Evolutionary conservation across 2,113 vertebrate species (phyloP), one percentile per base, ranked within the genome.

Genomic region (Miniopterus natalensis): DNA sequence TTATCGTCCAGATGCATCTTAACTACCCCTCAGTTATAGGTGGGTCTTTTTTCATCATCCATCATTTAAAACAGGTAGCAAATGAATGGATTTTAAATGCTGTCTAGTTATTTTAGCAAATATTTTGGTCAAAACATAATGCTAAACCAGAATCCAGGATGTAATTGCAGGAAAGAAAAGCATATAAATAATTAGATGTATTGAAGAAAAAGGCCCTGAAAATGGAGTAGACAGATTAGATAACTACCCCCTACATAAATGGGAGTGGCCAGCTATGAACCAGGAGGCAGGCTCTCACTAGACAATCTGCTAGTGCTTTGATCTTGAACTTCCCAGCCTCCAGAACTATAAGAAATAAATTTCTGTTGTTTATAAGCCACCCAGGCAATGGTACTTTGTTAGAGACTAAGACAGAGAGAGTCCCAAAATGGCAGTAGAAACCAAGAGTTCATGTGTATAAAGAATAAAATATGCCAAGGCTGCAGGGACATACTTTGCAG

Each of bases 81-180:
- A 91, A 53, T 45, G 68, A 91, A 78, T 27, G 45, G 10, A 51
- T 66, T 65, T 84, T 84, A 49, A 68, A 8, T 21, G 3, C 8
- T 47, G 68, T 27, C 77, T 88, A 87, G 17, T 3, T 90, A 12
- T 73, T 93, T 89, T 70, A 55, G 23, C 59, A 97, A 95, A 90
- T 36, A 79, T 40, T 68, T 57, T 59, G 29, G 86, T 73, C 53
- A 74, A 95, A 96, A 57, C 25, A 86, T 23, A 77, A 3, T 36
- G 84, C 31, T 45, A 70, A 85, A 87, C 40, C 42, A 84, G 83
- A 65, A 71, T 65, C 73, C 79, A 79, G 63, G 89, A 92, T 29
- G 70, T 51, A 89, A 91, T 65, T 57, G 21, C 21, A 79, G 57
- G 5, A 53, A 87, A 66, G 29, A 68, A 93, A 87, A 84, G 17